Percentiles rank a stretch among this genome's conserved stretches.
Conservation (phyloP, 2,888 invertebrate species). For the Melipona bicolor region DNA sequence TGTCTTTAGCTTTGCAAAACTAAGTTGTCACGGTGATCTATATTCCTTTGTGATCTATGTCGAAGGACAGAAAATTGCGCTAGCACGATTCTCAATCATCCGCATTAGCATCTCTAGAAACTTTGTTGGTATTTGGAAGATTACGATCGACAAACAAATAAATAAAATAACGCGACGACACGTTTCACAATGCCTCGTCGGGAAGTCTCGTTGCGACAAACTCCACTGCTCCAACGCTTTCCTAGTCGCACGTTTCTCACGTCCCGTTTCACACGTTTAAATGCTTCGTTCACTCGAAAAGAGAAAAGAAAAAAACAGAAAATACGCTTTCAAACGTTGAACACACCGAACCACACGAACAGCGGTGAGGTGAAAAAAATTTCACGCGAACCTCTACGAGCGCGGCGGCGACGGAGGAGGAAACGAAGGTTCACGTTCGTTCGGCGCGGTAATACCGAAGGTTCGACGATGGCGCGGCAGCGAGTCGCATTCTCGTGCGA, state of each 20-base stretch:
- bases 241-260: not conserved
- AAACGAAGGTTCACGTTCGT: not conserved
- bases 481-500: slow-evolving; percentile 29
- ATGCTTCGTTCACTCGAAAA: not conserved
- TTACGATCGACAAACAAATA: no score
- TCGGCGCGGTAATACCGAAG: not conserved
- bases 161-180: no score
- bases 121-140: no score
- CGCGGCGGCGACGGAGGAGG: not conserved
- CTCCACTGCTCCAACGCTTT: not conserved
- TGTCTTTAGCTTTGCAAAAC: not conserved
- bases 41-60: not conserved
- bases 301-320: not conserved
- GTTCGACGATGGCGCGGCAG: not conserved
- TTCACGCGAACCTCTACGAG: not conserved
- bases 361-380: not conserved
- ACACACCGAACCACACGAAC: not conserved
- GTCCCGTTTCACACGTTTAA: not conserved
- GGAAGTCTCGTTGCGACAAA: not conserved
- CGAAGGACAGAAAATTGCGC: not conserved
- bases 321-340: not conserved
- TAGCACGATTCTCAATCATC: no score
- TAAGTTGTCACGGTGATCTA: no score
- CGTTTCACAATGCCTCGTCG: not conserved
- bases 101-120: no score